Evolutionary conservation across 1,140 invertebrate genomes (phyloP).

Genomic region (Kradibia gibbosae): DNA sequence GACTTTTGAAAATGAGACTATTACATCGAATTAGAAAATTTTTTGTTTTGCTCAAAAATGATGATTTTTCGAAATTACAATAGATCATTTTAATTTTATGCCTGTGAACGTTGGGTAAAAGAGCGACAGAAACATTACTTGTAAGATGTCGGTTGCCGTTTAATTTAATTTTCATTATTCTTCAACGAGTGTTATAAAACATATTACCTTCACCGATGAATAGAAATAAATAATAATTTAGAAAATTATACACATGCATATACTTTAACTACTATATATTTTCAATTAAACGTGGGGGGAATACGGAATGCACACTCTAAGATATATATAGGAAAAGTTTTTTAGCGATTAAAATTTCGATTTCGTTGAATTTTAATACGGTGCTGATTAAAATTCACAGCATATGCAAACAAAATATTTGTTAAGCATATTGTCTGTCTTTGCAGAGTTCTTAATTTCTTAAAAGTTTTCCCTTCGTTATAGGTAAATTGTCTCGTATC

Average conservation of each 20-base stretch:
- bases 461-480: neutral
- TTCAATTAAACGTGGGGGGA: neutral
- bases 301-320: neutral
- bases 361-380: slow-evolving; percentile 2
- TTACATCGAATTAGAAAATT: neutral
- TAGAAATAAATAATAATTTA: neutral
- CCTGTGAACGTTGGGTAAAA: neutral
- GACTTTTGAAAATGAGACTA: neutral
- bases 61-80: neutral
- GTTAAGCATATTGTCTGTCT: neutral
- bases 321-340: neutral
- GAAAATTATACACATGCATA: neutral
- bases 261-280: neutral
- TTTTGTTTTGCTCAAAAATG: neutral
- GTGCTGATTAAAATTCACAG: neutral
- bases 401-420: neutral
- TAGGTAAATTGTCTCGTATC: neutral
- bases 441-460: neutral
- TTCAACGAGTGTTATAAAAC: slow-evolving; percentile 4
- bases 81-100: neutral
- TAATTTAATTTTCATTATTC: neutral
- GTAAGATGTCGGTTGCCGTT: neutral
- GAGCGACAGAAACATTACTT: too few species aligned
- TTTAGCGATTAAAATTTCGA: neutral
- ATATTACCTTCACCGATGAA: neutral